Base-by-base conservation (phyloP, 2,797 vertebrate species). In the Molossus molossus region DNA sequence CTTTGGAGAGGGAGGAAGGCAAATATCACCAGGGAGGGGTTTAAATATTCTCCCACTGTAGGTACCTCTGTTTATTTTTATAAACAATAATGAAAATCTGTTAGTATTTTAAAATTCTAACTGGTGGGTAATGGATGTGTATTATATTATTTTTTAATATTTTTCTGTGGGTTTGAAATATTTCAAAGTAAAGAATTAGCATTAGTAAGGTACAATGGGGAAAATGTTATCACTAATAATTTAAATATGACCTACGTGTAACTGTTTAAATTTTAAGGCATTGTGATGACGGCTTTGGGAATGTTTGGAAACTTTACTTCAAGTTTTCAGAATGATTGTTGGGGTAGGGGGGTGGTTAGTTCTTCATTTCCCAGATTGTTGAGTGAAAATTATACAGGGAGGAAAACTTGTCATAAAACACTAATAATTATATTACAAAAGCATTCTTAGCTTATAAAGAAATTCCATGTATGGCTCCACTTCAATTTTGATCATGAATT, bases 401-500 rank as follows among this genome's bases (percentile, higher is more conserved):
- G 64, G 60, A 92, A 92, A 95, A 60, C 11, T 37, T 93, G 9
- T 60, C 60, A 53, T 50, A 48, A 64, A 87, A 91, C 20, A 48
- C 13, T 57, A 20, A 72, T 48, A 48, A 60, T 58, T 60, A 23
- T 50, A 67, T 73, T 27, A 81, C 33, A 64, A 88, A 90, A 90
- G 9, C 23, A 64, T 95, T 87, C 40, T 93, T 80, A 62, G 73
- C 48, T 93, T 88, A 67, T 55, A 69, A 90, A 60, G 50, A 85
- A 33, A 69, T 87, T 82, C 27, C 70, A 33, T 23, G 0, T 25
- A 12, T 33, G 20, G 1, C 25, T 83, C 45, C 23, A 60, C 21
- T 91, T 90, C 8, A 81, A 13, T 83, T 87, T 75, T 82, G 18
- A 90, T 69, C 37, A 72, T 64, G 90, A 96, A 93, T 95, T 96